Base-by-base conservation (phyloP, 2,888 invertebrate genomes). In the Acleris emargana region DNA sequence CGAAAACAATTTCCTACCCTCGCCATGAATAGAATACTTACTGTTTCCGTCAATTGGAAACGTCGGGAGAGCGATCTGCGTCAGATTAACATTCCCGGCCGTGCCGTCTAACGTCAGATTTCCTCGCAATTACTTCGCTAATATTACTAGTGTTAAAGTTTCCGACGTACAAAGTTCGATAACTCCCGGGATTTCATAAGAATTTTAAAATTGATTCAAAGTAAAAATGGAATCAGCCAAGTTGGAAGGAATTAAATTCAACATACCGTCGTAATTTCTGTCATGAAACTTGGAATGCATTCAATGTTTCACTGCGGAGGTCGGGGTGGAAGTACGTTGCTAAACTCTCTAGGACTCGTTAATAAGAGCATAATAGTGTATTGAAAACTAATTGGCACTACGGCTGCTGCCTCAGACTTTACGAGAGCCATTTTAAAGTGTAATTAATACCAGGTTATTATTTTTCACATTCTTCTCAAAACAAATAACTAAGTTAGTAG, bases 201-300 rank as follows among this genome's bases (percentile, higher is more conserved):
- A 90, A 90, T 89, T 90, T 88, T 89, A 87, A 88, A 90, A 90
- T 90, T 89, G 89, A 89, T 89, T 89, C 84, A 87, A 86, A 86
- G 86, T 86, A 88, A 89, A 89, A 89, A 89, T 89, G 86, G 88
- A 90, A 89, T 91, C 89, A 88, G 83, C 83, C 82, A 88, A 89
- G 84, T 89, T 86, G 79, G 80, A 74, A 80, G 78, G 84, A 82
- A 89, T 89, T 87, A 86, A 89, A 89, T 89, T 89, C 88, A 83
- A 84, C 80, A 64, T 64, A 64, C 79, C 83, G 81, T 80, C 80
- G 86, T 88, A 87, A 87, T 87, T 89, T 87, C 84, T 87, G 87
- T 86, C 82, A 80, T 81, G 83, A 81, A 87, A 88, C 79, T 87
- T 84, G 76, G 77, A 83, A 83, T 84, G 82, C 66, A 66, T 66